phyloP scores from a whole-genome alignment of 2,797 vertebrate species.

The Serranus cabrilla region DNA sequence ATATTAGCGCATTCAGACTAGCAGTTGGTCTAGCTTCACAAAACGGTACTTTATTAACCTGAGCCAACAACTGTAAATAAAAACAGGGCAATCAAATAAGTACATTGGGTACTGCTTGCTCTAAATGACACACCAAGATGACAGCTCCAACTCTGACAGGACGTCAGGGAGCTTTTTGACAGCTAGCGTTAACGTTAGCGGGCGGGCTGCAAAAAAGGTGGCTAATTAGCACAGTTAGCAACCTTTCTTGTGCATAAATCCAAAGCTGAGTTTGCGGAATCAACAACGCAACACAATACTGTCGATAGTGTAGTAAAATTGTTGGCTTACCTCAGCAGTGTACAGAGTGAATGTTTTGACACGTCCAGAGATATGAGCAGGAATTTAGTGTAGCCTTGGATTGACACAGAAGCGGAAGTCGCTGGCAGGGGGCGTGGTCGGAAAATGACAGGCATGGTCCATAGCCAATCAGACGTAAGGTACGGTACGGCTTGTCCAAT shows the following conservation, averaged over 20 bases:
- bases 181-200: constrained; percentile 68
- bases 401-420: constrained; percentile 84
- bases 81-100: not conserved
- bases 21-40: not conserved
- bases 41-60: not conserved
- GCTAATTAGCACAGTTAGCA: constrained; percentile 58
- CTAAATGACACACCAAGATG: not conserved
- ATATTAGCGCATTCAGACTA: constrained; percentile 22
- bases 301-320: not conserved
- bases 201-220: constrained; percentile 46
- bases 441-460: constrained; percentile 8
- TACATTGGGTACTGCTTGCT: not conserved
- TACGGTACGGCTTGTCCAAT: constrained; percentile 34
- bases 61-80: not conserved
- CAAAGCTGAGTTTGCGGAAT: not conserved
- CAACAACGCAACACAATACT: not conserved
- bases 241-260: not conserved
- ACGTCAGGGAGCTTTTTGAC: constrained; percentile 57
- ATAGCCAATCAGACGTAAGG: constrained; percentile 52
- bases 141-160: constrained; percentile 31
- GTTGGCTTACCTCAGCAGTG: constrained; percentile 56
- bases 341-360: constrained; percentile 35
- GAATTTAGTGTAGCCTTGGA: constrained; percentile 46
- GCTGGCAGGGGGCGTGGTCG: constrained; percentile 52
- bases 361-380: constrained; percentile 52